A percentile compares a stretch with the other conserved stretches of the same genome.
Evolutionary conservation across 2,113 vertebrate genomes (phyloP).

Genomic region (Acanthisitta chloris): DNA sequence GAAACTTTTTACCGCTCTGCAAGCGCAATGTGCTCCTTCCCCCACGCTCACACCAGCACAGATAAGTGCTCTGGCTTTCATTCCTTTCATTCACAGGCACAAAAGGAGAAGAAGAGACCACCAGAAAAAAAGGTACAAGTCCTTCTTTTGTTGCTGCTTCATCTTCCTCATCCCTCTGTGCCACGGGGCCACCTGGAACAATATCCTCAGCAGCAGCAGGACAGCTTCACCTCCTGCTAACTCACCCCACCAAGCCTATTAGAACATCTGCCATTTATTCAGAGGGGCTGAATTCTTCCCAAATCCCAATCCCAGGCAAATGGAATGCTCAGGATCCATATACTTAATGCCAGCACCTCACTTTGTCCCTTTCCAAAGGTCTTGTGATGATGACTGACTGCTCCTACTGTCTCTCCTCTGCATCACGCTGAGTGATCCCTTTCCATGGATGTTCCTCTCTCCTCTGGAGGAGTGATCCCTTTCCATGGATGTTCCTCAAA

Average conservation of each 20-base stretch:
- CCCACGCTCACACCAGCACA: background rate
- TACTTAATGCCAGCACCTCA: background rate
- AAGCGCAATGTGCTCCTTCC: background rate
- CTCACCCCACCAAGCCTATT: background rate
- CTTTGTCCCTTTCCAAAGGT: background rate
- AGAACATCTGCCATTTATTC: background rate
- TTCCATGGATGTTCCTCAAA: background rate
- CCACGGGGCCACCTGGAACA: background rate
- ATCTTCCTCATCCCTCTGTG: fast-evolving
- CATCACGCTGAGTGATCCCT: background rate
- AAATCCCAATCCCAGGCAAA: background rate
- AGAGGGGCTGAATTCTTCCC: background rate
- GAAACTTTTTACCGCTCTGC: background rate
- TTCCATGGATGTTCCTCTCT: background rate
- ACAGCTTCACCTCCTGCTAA: background rate
- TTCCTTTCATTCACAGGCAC: background rate
- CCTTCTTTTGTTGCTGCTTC: background rate
- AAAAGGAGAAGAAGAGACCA: background rate
- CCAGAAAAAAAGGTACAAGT: background rate
- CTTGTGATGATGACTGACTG: background rate
- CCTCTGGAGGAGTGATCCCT: background rate
- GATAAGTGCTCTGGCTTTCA: background rate
- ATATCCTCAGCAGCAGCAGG: background rate
- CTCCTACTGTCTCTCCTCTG: background rate
- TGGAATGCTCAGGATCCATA: background rate